phyloP scores from a whole-genome alignment of 2,888 invertebrate species.

The Nomada lathburiana region DNA sequence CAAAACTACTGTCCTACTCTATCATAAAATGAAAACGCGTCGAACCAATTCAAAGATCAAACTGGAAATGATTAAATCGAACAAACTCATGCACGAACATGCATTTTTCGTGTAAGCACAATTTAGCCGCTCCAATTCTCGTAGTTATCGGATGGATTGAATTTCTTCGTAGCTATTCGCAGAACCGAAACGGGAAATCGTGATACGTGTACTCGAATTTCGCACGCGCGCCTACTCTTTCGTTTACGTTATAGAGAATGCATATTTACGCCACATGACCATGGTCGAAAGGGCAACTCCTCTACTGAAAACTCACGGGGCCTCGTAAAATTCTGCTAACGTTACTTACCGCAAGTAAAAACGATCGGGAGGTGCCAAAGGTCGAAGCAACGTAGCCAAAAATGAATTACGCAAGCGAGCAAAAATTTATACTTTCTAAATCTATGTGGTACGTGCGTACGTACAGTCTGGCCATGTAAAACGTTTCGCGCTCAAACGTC shows the following conservation, averaged over 20 bases:
- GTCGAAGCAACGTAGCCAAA: conserved; percentile 33
- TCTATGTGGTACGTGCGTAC: not conserved
- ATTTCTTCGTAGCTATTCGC: not conserved
- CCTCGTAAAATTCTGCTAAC: too few relatives aligned
- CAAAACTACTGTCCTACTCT: too few relatives aligned
- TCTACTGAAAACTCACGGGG: too few relatives aligned
- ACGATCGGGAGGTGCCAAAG: conserved; percentile 36
- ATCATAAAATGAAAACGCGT: too few relatives aligned
- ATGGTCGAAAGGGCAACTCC: not conserved
- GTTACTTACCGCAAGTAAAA: not conserved
- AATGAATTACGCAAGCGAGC: conserved; percentile 60
- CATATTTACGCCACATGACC: too few relatives aligned
- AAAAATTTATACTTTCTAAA: conserved; percentile 69
- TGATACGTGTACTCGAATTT: not conserved
- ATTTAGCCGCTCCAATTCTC: not conserved
- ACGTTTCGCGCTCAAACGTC: too few relatives aligned
- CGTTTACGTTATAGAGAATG: not conserved
- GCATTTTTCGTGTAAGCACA: too few relatives aligned
- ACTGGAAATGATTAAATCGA: too few relatives aligned
- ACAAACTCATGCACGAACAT: too few relatives aligned
- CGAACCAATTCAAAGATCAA: too few relatives aligned
- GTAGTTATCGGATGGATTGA: not conserved
- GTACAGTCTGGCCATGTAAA: not conserved
- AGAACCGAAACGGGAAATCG: conserved; percentile 3
- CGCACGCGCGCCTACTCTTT: not conserved